Percentiles rank a stretch among this genome's conserved stretches.
Evolutionary conservation across 2,113 vertebrate species (phyloP).

Genomic region (Saccopteryx leptura): DNA sequence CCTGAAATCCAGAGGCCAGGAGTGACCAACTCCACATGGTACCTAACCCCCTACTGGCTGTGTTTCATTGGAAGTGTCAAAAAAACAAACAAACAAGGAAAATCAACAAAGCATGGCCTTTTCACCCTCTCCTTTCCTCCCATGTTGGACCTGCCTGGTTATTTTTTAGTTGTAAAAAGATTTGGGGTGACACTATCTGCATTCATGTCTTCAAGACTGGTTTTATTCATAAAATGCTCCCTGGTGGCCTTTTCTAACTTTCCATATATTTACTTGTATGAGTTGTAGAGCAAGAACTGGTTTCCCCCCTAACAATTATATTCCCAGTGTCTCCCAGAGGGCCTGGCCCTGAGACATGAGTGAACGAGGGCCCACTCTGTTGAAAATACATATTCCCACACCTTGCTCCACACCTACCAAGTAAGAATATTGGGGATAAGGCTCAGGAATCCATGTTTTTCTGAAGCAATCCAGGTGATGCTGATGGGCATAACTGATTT

Average conservation of each 20-base stretch:
- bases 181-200: not conserved
- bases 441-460: not conserved
- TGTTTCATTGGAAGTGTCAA: not conserved
- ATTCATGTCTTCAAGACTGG: not conserved
- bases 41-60: not conserved
- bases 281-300: not conserved
- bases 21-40: not conserved
- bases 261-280: not conserved
- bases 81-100: not conserved
- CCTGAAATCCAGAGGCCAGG: conserved; percentile 87
- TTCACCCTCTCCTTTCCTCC: not conserved
- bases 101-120: not conserved
- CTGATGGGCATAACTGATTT: not conserved
- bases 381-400: not conserved
- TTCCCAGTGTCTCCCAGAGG: not conserved
- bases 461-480: not conserved
- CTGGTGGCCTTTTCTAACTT: not conserved
- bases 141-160: not conserved
- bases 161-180: not conserved
- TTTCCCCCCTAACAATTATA: not conserved
- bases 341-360: not conserved
- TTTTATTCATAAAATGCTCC: not conserved
- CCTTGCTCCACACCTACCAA: not conserved
- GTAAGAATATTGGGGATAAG: not conserved
- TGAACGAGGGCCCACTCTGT: not conserved